These are phyloP conservation scores for Subacronicta megacephala DNA, from an alignment of 2,888 invertebrate genomes.

Conservation along the genomic window DNA sequence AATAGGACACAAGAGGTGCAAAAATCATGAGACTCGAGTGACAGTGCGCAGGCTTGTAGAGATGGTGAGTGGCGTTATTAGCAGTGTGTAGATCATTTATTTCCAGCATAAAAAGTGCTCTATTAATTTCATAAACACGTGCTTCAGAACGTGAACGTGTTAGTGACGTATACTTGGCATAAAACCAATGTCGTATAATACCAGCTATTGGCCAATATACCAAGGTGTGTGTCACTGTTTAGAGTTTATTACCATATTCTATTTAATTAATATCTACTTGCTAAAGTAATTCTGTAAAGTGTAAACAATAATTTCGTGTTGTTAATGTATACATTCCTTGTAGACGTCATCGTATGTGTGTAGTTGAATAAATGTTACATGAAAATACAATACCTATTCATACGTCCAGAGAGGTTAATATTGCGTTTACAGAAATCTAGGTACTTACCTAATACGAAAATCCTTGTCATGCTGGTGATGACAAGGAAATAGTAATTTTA, in stretches of 20 bases:
- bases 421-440: no score
- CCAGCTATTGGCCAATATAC: conserved; percentile 29
- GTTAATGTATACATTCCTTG: neutral
- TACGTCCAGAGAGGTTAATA: neutral
- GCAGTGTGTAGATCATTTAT: conserved; percentile 19
- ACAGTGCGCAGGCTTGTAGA: no score
- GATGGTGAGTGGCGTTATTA: no score
- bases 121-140: conserved; percentile 29
- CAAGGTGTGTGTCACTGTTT: conserved; percentile 21
- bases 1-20: no score
- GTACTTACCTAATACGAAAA: no score
- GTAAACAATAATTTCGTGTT: conserved; percentile 24
- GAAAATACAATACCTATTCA: conserved; percentile 1
- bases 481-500: no score
- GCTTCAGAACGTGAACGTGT: conserved; percentile 25
- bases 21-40: no score
- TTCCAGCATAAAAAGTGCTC: conserved; percentile 31
- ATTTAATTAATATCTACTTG: conserved; percentile 16
- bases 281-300: conserved; percentile 22
- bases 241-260: conserved; percentile 23
- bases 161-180: conserved; percentile 38
- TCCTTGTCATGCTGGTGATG: no score
- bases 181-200: conserved; percentile 15
- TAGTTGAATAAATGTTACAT: conserved; percentile 7
- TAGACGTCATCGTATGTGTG: conserved; percentile 16